Base-by-base conservation (phyloP, 1,140 invertebrate genomes). In the Tenebrio molitor region DNA sequence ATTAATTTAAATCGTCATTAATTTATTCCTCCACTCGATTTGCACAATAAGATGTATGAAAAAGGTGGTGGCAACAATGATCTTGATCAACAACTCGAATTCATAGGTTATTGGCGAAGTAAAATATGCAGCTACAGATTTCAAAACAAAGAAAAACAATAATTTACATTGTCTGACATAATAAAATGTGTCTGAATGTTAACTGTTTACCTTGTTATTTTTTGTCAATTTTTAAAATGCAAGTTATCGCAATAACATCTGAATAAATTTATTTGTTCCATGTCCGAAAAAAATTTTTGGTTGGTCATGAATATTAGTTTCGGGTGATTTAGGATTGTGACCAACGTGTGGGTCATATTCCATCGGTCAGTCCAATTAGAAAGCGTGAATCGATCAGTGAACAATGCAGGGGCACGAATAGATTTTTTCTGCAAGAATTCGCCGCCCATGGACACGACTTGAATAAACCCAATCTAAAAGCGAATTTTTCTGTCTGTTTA, bases 161-260 rank as follows among this genome's bases (percentile, higher is more conserved):
- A 50, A 33, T 33, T 50, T 50, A 19, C 23, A 50, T 19, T 7
- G 44, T 4, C 4, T 23, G 44, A 17, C 19, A 50, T 58, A 25
- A 58, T 58, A 29, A 29, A 29, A 8, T n/a, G n/a, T n/a, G n/a
- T n/a, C n/a, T 29, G 50, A 58, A 58, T 58, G 50, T 58, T 58
- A 58, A 58, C 10, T 29, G 50, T 58, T 58, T 29, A 23, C 50
- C 50, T 58, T 58, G 50, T 58, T n/a, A n/a, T n/a, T n/a, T n/a
- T n/a, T n/a, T n/a, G n/a, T n/a, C n/a, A n/a, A n/a, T n/a, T 58
- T 58, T 58, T 46, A 29, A 17, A n/a, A 21, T 50, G 44, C 19
- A 19, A 19, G 29, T 10, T 33, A n/a, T n/a, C n/a, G n/a, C n/a
- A n/a, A n/a, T n/a, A n/a, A n/a, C n/a, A n/a, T n/a, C n/a, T n/a